Evolutionary conservation across 1,140 invertebrate species (phyloP), one percentile per base, ranked within the genome.

Genomic region (Cylas formicarius): DNA sequence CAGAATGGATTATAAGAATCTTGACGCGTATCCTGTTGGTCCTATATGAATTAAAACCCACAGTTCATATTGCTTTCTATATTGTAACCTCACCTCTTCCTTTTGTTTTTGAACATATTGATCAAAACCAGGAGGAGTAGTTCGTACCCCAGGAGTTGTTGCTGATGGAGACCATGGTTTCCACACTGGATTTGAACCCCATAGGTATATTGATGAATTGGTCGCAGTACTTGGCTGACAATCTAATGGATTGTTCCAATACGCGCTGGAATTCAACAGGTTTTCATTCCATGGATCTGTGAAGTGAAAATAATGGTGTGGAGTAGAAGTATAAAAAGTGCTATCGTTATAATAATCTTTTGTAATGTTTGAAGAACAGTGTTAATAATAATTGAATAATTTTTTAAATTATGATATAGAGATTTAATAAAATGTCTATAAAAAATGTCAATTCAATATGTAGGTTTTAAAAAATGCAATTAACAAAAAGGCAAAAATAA

Each of bases 111-210:
- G 60, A 11, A 56, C 50, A 5, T 52, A 50, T 6, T 48, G 48
- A 20, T 54, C 50, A 41, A 65, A 65, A n/a, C 63, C 63, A 3
- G 63, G 63, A 5, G 63, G 63, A 16, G 58, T 62, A 32, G 60
- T 48, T 2, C 57, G 53, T 8, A 56, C 51, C 11, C 58, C 55
- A 24, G 49, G 51, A 6, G 55, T 42, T 8, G 42, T 27, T 13
- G 56, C 52, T 9, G 52, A 31, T 6, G 60, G 58, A n/a, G 50
- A 39, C 58, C 56, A 60, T 3, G 59, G 57, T 50, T 60, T 52
- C 61, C 61, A 63, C 4, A 65, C 50, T 8, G 57, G 24, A 17
- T 58, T 58, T 4, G 61, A 62, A 20, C 61, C 61, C 60, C 61
- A 65, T 13, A 61, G 44, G 44, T 61, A 64, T n/a, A n/a, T n/a